phyloP scores from a whole-genome alignment of 2,888 invertebrate genomes.

The Leptarthrus brevirostris region DNA sequence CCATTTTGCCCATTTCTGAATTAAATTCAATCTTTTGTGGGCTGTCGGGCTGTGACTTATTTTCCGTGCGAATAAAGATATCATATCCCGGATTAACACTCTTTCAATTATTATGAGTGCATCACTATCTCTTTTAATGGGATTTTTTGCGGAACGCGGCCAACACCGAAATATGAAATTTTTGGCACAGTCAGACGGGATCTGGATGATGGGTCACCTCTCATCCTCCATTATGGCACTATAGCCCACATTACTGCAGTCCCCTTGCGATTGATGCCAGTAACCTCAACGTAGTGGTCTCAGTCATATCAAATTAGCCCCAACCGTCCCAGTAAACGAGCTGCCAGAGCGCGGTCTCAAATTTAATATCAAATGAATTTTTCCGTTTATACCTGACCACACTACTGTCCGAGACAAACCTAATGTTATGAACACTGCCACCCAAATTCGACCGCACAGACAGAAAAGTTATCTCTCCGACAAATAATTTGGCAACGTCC shows the following conservation, averaged over 20 bases:
- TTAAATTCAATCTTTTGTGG: conserved; percentile 22
- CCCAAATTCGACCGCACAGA: conserved; percentile 5
- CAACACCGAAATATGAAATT: conserved; percentile 6
- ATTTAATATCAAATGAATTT: conserved; percentile 14
- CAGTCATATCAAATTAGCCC: conserved; percentile 34
- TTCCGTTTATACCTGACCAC: conserved; percentile 12
- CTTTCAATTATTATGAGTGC: conserved; percentile 31
- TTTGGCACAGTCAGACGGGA: neutral
- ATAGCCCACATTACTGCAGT: conserved; percentile 23
- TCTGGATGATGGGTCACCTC: neutral
- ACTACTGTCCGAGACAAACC: conserved; percentile 12
- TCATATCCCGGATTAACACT: conserved; percentile 10
- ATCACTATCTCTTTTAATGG: conserved; percentile 3
- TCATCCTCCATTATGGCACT: neutral
- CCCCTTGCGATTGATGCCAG: conserved; percentile 26
- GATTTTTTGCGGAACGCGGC: conserved; percentile 4
- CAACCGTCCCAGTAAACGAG: neutral
- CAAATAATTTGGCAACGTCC: conserved; percentile 46
- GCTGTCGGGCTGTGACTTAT: neutral
- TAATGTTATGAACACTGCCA: conserved; percentile 13
- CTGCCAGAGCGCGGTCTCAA: neutral
- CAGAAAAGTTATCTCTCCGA: conserved; percentile 27
- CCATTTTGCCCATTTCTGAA: conserved; percentile 24
- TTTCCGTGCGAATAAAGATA: conserved; percentile 19
- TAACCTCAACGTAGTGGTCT: conserved; percentile 38